Evolutionary conservation across 2,113 vertebrate species (phyloP).

Genomic region (Tichodroma muraria): DNA sequence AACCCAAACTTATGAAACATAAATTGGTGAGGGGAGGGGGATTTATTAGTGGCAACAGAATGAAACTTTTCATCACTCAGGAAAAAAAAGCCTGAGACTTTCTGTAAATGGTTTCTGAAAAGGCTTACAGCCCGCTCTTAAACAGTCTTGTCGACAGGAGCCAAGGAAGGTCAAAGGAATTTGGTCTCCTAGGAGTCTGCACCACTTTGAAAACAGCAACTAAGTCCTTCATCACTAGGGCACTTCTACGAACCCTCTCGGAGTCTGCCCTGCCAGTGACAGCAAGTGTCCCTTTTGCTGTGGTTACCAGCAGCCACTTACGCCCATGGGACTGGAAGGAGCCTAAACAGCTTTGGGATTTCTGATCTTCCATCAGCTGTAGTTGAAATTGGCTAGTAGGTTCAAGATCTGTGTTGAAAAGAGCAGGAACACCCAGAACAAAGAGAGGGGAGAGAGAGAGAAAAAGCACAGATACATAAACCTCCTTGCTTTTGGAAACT

Average conservation of each 20-base stretch:
- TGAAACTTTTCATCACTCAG: background rate
- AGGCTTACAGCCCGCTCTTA: background rate
- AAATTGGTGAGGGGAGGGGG: background rate
- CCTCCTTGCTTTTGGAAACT: background rate
- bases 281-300: background rate
- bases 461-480: background rate
- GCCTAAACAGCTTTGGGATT: background rate
- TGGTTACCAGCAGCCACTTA: background rate
- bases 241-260: background rate
- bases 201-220: background rate
- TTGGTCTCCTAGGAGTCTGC: slow-evolving; percentile 24
- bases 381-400: background rate
- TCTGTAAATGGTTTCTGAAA: slow-evolving; percentile 3
- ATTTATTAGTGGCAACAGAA: background rate
- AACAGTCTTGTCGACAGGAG: accelerated
- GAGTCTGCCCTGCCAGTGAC: background rate
- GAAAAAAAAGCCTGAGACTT: background rate
- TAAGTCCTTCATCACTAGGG: background rate
- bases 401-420: background rate
- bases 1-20: background rate
- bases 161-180: slow-evolving; percentile 36
- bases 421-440: background rate
- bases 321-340: background rate
- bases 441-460: background rate
- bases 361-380: background rate